phyloP scores from a whole-genome alignment of 2,797 vertebrate genomes.

The Mionectes olivaceus region DNA sequence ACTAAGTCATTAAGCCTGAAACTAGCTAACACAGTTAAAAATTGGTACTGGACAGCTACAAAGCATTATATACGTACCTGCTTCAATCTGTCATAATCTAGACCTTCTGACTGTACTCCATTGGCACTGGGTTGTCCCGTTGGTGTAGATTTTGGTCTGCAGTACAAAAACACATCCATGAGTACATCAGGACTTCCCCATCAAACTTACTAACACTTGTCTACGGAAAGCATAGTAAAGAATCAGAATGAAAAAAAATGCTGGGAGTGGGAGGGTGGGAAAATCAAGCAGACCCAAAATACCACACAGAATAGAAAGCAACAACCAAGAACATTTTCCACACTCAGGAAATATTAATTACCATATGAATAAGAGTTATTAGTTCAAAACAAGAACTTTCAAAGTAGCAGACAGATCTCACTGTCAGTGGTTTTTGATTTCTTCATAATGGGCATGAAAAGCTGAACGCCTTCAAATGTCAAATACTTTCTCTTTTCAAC shows the following conservation, averaged over 20 bases:
- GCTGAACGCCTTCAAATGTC: neutral
- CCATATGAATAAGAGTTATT: neutral
- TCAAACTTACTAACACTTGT: neutral
- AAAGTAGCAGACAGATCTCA: constrained; percentile 10
- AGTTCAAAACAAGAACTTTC: constrained; percentile 20
- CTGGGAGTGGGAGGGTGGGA: neutral
- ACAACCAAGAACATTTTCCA: neutral
- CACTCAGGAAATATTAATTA: neutral
- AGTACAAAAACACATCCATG: constrained; percentile 39
- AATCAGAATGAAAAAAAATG: neutral
- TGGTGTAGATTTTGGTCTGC: constrained; percentile 94
- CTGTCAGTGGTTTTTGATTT: neutral
- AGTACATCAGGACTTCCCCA: neutral
- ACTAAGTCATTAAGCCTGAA: neutral
- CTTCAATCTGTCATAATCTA: constrained; percentile 98
- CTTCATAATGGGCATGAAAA: neutral
- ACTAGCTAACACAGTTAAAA: neutral
- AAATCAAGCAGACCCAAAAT: constrained; percentile 48
- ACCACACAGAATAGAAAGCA: constrained; percentile 44
- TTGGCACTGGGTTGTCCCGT: constrained; percentile 94
- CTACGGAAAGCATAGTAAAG: neutral
- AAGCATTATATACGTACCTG: constrained; percentile 82
- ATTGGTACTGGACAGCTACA: neutral
- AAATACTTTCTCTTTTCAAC: neutral
- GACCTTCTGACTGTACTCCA: constrained; percentile 91